Evolutionary conservation across 2,797 vertebrate genomes (phyloP).

Genomic region (Eptatretus atami): DNA sequence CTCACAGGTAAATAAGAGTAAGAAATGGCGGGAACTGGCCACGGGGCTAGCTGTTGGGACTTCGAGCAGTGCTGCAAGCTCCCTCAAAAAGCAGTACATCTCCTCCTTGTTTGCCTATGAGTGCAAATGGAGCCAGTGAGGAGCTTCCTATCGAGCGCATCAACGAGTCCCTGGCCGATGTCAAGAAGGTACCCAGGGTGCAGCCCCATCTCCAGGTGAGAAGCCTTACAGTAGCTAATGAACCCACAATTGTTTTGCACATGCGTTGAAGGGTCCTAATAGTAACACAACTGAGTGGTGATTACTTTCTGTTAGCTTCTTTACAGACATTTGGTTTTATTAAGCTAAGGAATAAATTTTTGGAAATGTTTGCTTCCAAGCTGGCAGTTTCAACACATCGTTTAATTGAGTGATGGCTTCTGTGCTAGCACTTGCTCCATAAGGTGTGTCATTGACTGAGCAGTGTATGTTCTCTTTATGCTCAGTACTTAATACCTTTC

Average conservation of each 20-base stretch:
- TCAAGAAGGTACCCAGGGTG: slow-evolving; percentile 85
- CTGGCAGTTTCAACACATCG: too few species aligned
- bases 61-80: slow-evolving; percentile 90
- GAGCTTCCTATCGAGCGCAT: slow-evolving; percentile 33
- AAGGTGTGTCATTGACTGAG: too few species aligned
- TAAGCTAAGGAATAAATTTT: too few species aligned
- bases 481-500: not conserved
- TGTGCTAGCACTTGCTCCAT: too few species aligned
- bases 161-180: slow-evolving; percentile 36
- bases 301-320: too few species aligned
- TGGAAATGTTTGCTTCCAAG: too few species aligned
- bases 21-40: slow-evolving; percentile 88
- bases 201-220: slow-evolving; percentile 93
- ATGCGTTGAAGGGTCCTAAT: too few species aligned
- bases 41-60: slow-evolving; percentile 79
- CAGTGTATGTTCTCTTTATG: not conserved
- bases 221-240: not conserved
- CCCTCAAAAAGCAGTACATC: slow-evolving; percentile 96
- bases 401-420: too few species aligned
- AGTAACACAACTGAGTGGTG: too few species aligned
- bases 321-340: too few species aligned
- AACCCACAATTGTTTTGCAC: too few species aligned
- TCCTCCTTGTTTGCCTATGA: slow-evolving; percentile 95
- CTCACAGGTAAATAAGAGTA: slow-evolving; percentile 72
- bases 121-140: slow-evolving; percentile 81